Evolutionary conservation across 2,888 invertebrate species (phyloP), one percentile per base, ranked within the genome.

Genomic region (Acrobeloides nanus): DNA sequence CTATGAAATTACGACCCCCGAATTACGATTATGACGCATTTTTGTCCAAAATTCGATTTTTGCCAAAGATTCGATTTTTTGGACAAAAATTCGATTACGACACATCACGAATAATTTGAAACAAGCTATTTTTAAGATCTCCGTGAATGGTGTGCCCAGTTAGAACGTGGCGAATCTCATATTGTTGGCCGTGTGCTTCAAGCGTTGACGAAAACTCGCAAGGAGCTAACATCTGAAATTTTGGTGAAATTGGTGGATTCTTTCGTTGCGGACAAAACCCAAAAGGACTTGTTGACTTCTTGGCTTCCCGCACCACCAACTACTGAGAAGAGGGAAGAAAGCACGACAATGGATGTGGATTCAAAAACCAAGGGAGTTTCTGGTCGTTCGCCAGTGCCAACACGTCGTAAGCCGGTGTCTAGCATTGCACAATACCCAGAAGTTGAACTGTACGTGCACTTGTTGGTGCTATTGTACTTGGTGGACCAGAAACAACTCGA

Each of bases 91-190:
- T n/a, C n/a, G n/a, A n/a, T n/a, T n/a, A n/a, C n/a, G n/a, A n/a
- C n/a, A n/a, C n/a, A n/a, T n/a, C n/a, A n/a, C n/a, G n/a, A n/a
- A n/a, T n/a, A n/a, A n/a, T n/a, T n/a, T n/a, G n/a, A n/a, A n/a
- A n/a, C n/a, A n/a, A n/a, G n/a, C n/a, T 12, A 31, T 23, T 35
- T 49, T 56, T 43, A 37, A 60, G 60, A 59, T 38, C 41, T 59
- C 29, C 39, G 47, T 25, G 60, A 59, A 34, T 48, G 53, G 40
- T 59, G 62, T 39, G 23, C 31, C 20, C 52, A 59, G 31, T 45
- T 69, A 24, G 69, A 69, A 44, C 64, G 62, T 33, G 64, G 62
- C 8, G 67, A 68, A 26, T 39, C 47, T 8, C 62, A 68, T 39
- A 42, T 62, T 33, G 53, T 64, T 33, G 62, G 59, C 2, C 57